Conservation (phyloP, 1,140 invertebrate species). For the Zaprionus vittiger region DNA sequence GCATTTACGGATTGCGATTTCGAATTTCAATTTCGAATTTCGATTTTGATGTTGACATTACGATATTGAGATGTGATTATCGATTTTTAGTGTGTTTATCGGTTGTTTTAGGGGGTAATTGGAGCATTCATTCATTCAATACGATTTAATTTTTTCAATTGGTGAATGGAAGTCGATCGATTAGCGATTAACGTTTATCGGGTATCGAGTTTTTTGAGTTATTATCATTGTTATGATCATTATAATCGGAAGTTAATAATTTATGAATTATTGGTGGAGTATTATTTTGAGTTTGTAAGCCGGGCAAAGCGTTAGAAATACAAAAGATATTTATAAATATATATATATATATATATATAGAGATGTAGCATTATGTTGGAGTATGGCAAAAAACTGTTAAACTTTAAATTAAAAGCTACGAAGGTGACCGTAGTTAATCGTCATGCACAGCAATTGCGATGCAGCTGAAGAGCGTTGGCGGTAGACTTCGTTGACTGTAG, state of each 20-base stretch:
- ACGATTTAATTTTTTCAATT: slow-evolving; percentile 33
- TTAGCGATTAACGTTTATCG: slow-evolving; percentile 12
- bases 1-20: slow-evolving; percentile 74
- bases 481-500: background rate
- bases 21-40: slow-evolving; percentile 29
- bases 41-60: slow-evolving; percentile 22
- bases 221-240: slow-evolving; percentile 22
- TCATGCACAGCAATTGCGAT: slow-evolving; percentile 47
- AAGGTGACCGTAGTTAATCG: slow-evolving; percentile 41
- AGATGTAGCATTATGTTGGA: slow-evolving; percentile 50
- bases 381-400: slow-evolving; percentile 49
- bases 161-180: slow-evolving; percentile 28
- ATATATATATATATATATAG: slow-evolving; percentile 40
- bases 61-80: slow-evolving; percentile 34
- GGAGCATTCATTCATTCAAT: slow-evolving; percentile 28
- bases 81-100: slow-evolving; percentile 27
- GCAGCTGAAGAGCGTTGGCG: slow-evolving; percentile 7
- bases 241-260: slow-evolving; percentile 25
- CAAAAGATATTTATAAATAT: slow-evolving; percentile 55
- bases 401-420: slow-evolving; percentile 34
- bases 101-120: slow-evolving; percentile 16
- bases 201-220: slow-evolving; percentile 24
- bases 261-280: slow-evolving; percentile 8
- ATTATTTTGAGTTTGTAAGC: slow-evolving; percentile 62
- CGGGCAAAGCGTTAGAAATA: slow-evolving; percentile 84